These are phyloP conservation scores for Dorcus hopei DNA, from an alignment of 2,888 invertebrate genomes.

Conservation along the genomic window DNA sequence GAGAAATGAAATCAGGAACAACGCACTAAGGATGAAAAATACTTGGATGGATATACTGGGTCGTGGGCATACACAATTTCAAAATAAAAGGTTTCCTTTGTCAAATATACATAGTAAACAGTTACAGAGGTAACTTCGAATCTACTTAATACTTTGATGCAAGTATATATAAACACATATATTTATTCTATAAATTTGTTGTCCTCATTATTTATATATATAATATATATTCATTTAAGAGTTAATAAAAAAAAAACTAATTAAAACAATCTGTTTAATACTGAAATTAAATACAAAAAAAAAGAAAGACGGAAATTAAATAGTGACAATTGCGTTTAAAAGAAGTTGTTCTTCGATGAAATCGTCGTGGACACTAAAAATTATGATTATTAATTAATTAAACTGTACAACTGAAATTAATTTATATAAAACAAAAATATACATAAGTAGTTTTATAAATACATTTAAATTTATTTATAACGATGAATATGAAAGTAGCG, in stretches of 20 bases:
- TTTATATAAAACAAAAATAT: constrained; percentile 32
- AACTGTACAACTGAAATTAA: constrained; percentile 14
- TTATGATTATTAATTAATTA: neutral
- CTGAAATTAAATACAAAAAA: constrained; percentile 20
- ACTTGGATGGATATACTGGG: constrained; percentile 34
- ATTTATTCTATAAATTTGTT: constrained; percentile 24
- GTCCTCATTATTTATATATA: constrained; percentile 18
- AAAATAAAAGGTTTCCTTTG: constrained; percentile 29
- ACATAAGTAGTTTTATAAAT: constrained; percentile 37
- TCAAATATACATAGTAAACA: constrained; percentile 33
- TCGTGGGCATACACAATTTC: constrained; percentile 30
- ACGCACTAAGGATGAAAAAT: neutral
- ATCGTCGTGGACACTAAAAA: neutral
- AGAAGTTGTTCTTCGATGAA: constrained; percentile 1
- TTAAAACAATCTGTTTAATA: constrained; percentile 21
- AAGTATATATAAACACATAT: constrained; percentile 36
- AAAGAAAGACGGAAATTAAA: constrained; percentile 6
- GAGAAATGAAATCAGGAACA: neutral
- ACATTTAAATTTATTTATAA: constrained; percentile 22
- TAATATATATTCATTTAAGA: neutral
- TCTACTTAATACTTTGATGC: constrained; percentile 38
- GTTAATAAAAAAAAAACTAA: constrained; percentile 11
- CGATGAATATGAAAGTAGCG: constrained; percentile 35
- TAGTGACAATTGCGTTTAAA: neutral
- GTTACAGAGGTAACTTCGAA: constrained; percentile 37